Base-by-base conservation (phyloP, 2,797 vertebrate species). In the Lepidocolaptes lacrymiger region DNA sequence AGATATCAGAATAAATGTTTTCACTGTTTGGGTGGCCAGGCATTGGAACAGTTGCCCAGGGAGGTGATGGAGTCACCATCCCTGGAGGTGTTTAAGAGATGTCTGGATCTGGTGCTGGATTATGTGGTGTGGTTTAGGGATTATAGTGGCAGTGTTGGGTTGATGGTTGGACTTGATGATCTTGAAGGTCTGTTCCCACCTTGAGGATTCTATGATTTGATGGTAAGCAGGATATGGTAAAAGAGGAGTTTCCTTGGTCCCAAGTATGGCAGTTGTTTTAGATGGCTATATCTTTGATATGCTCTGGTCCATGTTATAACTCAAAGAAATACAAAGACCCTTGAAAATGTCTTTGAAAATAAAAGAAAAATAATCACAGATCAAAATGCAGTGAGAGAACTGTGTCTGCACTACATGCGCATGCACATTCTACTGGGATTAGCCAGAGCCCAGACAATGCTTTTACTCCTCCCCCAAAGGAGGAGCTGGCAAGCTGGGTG, bases 341-440 rank as follows among this genome's bases (percentile, higher is more conserved):
- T 66, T 78, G 36, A 23, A 79, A 83, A 55, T 16, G 3, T 73
- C n/a, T 85, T 59, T 48, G 39, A 30, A 69, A 89, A 41, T 48
- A 64, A n/a, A 14, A 46, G 12, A 24, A 14, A 46, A 52, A 49
- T 66, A 79, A 18, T 64, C 12, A 6, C 6, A 19, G 44, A 3
- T 9, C 32, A 73, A 21, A 75, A 14, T 0, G 3, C 16, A 63
- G 5, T 20, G 62, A 43, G 61, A 44, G 51, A 32, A n/a, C 54
- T 52, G 21, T 63, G 41, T 36, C 32, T 76, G 64, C 0, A 3
- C 30, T 46, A 2, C 0, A 2, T 6, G 9, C 27, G 23, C 17
- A 21, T 43, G 8, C 24, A 3, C 9, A 2, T 37, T 46, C 49
- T 71, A 32, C 30, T 22, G 12, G 48, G 26, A 26, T 37, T 66